Percentiles rank a stretch among this genome's conserved stretches.
These are phyloP conservation scores for Rhinophrynus dorsalis DNA, from an alignment of 2,797 vertebrate species.

Conservation along the genomic window DNA sequence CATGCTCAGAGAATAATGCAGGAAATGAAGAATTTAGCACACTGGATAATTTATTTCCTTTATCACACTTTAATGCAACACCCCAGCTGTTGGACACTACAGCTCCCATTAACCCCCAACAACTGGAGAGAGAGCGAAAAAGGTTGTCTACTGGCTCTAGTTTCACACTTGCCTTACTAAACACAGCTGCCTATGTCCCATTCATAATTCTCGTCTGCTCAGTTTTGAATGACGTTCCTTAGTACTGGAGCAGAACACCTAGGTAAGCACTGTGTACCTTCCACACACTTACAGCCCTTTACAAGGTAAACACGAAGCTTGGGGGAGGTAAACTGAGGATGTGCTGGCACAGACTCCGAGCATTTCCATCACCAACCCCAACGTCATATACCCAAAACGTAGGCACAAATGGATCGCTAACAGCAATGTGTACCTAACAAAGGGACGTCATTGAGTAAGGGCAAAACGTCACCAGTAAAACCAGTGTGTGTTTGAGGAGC, in stretches of 20 bases:
- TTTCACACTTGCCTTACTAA: too few species aligned
- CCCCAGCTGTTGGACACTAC: too few species aligned
- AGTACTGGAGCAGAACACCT: neutral
- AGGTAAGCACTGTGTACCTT: neutral
- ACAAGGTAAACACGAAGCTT: neutral
- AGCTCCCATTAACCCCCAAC: too few species aligned
- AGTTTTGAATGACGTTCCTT: neutral
- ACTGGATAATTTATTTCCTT: too few species aligned
- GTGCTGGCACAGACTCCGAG: neutral
- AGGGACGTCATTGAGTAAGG: neutral
- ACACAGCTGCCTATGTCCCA: neutral
- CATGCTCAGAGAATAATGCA: too few species aligned
- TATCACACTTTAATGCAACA: neutral
- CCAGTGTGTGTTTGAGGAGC: constrained; percentile 15
- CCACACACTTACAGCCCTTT: neutral
- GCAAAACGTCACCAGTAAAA: constrained; percentile 13
- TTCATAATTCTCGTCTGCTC: constrained; percentile 16
- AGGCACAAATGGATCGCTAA: constrained; percentile 3
- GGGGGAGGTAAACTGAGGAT: neutral
- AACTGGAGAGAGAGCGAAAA: too few species aligned
- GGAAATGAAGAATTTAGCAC: too few species aligned
- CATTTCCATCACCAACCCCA: neutral
- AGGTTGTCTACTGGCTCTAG: too few species aligned
- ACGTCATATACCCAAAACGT: neutral
- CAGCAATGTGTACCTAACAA: neutral